phyloP scores from a whole-genome alignment of 2,113 vertebrate species.

The Gymnarchus niloticus region DNA sequence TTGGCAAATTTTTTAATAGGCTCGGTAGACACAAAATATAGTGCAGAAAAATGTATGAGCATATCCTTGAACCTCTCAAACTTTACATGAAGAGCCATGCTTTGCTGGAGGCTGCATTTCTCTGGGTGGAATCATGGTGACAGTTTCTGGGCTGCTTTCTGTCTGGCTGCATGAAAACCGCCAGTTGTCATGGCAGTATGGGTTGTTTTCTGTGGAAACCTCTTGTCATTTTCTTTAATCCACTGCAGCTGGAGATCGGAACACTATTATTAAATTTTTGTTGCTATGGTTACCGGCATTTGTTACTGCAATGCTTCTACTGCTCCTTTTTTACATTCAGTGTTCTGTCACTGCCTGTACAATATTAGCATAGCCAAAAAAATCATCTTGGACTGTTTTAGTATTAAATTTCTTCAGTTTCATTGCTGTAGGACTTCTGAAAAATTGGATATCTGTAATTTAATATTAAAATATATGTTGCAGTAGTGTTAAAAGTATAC shows the following conservation, averaged over 20 bases:
- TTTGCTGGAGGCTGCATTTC: conserved; percentile 60
- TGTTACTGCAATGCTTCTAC: conserved; percentile 79
- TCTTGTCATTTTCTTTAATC: conserved; percentile 99
- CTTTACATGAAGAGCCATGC: background rate
- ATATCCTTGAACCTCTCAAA: background rate
- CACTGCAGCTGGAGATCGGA: conserved; percentile 95
- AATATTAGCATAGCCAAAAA: conserved; percentile 6
- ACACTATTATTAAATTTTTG: conserved; percentile 96
- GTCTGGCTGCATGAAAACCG: conserved; percentile 60
- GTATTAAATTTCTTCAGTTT: background rate
- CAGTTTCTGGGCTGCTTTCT: conserved; percentile 67
- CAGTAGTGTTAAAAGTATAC: background rate
- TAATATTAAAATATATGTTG: background rate
- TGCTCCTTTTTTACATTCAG: conserved; percentile 36
- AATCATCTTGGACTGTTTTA: background rate
- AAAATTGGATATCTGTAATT: no score
- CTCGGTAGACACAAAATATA: background rate
- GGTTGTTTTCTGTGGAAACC: conserved; percentile 93
- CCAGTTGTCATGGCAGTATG: conserved; percentile 86
- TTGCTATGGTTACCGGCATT: conserved; percentile 92
- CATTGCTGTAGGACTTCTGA: background rate
- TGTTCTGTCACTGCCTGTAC: background rate
- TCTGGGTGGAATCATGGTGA: conserved; percentile 68
- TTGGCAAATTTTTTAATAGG: background rate
- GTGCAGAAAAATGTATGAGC: background rate